These are phyloP conservation scores for Ceyx cyanopectus DNA, from an alignment of 2,113 vertebrate genomes.

Conservation along the genomic window DNA sequence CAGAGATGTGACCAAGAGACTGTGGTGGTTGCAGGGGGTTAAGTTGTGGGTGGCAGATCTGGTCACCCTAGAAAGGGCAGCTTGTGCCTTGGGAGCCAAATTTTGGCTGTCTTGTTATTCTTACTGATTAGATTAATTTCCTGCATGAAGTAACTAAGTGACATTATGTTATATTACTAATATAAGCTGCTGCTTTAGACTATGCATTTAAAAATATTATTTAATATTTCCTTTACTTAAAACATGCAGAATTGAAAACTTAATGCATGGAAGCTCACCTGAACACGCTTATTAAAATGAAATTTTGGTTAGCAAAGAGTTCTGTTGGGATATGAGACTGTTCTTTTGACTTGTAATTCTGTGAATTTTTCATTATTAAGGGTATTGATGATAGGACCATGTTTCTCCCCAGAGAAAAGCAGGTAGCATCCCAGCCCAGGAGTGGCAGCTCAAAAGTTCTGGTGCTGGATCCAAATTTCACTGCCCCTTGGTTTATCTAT, in stretches of 20 bases:
- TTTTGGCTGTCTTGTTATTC: neutral
- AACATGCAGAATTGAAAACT: neutral
- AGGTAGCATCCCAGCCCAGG: neutral
- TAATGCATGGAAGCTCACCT: accelerated
- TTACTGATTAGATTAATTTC: neutral
- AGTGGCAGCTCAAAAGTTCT: neutral
- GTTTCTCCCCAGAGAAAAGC: neutral
- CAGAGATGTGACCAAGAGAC: neutral
- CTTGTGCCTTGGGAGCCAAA: neutral
- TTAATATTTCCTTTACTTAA: neutral
- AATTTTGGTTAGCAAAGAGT: neutral
- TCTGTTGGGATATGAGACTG: neutral
- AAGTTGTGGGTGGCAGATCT: neutral
- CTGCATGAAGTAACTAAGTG: neutral
- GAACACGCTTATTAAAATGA: neutral
- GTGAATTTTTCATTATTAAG: neutral
- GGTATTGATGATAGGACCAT: neutral
- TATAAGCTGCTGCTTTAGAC: neutral
- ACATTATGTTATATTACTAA: neutral
- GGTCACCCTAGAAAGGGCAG: neutral
- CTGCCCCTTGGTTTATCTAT: neutral
- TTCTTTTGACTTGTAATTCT: neutral
- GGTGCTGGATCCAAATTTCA: neutral
- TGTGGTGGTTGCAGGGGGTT: neutral
- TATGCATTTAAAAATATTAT: neutral